A percentile compares a stretch with the other conserved stretches of the same genome.
Conservation (phyloP, 2,113 vertebrate species). For the Callipepla californica region DNA sequence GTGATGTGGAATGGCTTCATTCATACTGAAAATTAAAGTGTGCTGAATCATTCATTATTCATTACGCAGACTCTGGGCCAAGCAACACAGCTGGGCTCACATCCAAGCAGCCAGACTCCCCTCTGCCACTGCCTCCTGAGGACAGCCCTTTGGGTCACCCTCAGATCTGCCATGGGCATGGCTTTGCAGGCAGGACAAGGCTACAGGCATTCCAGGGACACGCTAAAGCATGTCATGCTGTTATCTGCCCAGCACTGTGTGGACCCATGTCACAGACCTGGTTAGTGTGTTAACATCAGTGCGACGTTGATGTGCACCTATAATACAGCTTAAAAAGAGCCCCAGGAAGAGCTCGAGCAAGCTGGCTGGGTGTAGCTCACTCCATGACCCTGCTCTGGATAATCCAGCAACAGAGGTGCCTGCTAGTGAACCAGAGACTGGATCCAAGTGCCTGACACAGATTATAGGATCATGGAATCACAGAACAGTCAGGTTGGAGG, state of each 20-base stretch:
- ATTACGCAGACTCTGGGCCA: not conserved
- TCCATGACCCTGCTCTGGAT: not conserved
- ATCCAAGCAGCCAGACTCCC: not conserved
- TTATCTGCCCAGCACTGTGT: not conserved
- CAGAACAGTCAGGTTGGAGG: not conserved
- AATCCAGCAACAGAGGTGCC: not conserved
- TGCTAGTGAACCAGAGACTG: not conserved
- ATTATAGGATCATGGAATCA: not conserved
- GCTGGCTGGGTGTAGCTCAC: not conserved
- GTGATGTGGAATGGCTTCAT: not conserved
- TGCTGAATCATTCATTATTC: not conserved
- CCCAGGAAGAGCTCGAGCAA: not conserved
- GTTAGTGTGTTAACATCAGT: not conserved
- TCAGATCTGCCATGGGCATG: not conserved
- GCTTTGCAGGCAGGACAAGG: not conserved
- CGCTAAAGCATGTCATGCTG: not conserved
- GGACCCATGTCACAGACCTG: not conserved
- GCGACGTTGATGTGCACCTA: accelerated
- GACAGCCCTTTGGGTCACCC: not conserved
- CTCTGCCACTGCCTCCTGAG: not conserved
- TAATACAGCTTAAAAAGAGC: not conserved
- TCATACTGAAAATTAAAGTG: not conserved
- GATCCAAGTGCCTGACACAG: not conserved
- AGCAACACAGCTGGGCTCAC: not conserved
- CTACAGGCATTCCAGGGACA: not conserved